Evolutionary conservation across 1,140 invertebrate genomes (phyloP), one percentile per base, ranked within the genome.

Genomic region (Tetraneura akinire): DNA sequence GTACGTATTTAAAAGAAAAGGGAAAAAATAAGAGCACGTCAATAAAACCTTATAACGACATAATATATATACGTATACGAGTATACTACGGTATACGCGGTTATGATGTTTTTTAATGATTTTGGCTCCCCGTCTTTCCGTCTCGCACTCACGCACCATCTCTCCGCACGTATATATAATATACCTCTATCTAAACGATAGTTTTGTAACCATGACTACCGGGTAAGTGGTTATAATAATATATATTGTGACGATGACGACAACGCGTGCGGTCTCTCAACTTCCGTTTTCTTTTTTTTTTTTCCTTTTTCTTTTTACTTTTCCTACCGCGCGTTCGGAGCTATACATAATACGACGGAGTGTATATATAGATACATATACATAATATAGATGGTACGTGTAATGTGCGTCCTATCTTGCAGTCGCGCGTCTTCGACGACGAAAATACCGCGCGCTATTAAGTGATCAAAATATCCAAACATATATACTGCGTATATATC

Each of bases 201-300:
- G 73, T 76, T 76, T 76, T 76, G 73, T 76, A 16, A 76, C 73
- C 53, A 76, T 76, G 73, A 42, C 51, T n/a, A 76, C 73, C 73
- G 55, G n/a, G 32, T 60, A 76, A 76, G 55, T 76, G 73, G 73
- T 76, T 76, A 76, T 37, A 37, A 37, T 37, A 37, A 4, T 37
- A 37, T 37, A 37, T 37, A 37, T 76, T 60, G 53, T 76, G 73
- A 23, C 23, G 42, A 68, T 29, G 42, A 26, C 23, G 23, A 23
- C 18, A n/a, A 26, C 66, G 55, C 51, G 71, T 53, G 32, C 73
- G 71, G 71, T 74, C 51, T 74, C 71, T 74, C 16, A 14, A 60
- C 37, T 76, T 76, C 37, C 55, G 73, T 18, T 60, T 47, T 10
- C 11, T 8, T 11, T 5, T 42, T 10, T 10, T 6, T 21, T 9